Conservation (phyloP, 2,797 vertebrate species). For the Notamacropus eugenii region DNA sequence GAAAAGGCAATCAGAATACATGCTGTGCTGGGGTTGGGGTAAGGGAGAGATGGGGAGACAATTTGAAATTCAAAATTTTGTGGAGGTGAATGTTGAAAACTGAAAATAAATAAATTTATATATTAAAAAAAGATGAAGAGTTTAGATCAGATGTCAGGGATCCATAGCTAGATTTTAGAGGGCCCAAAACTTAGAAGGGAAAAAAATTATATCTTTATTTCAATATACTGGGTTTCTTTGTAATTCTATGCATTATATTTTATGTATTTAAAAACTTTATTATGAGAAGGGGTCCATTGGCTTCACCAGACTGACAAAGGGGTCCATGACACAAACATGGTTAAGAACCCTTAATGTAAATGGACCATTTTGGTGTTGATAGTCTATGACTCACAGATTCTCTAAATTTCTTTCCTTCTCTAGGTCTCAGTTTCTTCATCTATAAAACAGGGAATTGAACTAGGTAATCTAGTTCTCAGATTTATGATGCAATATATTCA, state of each 20-base stretch:
- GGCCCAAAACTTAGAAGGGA: not conserved
- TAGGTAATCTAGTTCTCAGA: not conserved
- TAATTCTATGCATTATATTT: not conserved
- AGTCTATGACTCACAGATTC: not conserved
- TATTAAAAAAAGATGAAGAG: no score
- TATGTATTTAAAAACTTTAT: not conserved
- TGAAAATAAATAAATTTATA: no score
- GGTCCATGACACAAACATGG: not conserved
- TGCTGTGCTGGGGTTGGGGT: no score
- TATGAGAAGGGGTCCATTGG: not conserved
- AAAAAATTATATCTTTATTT: not conserved
- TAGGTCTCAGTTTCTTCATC: not conserved
- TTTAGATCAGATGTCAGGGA: not conserved
- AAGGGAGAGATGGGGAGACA: no score
- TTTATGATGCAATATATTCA: not conserved
- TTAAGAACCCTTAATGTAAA: not conserved
- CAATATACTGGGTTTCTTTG: not conserved
- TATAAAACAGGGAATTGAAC: not conserved
- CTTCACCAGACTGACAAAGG: not conserved
- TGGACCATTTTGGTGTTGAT: not conserved
- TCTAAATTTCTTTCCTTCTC: not conserved
- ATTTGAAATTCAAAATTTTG: no score
- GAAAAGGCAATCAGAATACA: no score
- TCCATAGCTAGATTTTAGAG: not conserved
- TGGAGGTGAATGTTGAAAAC: no score